These are phyloP conservation scores for Symphodus melops DNA, from an alignment of 2,113 vertebrate genomes.

Conservation along the genomic window DNA sequence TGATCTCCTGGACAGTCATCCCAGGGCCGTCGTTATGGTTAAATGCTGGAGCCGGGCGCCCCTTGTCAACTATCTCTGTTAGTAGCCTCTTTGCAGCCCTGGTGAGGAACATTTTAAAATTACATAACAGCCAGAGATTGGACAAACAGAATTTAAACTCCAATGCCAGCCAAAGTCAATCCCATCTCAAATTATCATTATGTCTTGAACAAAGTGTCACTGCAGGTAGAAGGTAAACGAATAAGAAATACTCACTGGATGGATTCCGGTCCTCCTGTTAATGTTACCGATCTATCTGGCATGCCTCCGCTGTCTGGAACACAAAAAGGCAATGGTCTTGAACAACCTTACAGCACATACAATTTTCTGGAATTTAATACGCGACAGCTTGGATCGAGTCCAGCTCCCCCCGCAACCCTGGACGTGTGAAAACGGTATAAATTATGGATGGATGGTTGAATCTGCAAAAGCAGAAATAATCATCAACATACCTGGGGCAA, in stretches of 20 bases:
- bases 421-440: too few relatives aligned
- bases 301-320: constrained; percentile 94
- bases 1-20: constrained; percentile 97
- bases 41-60: constrained; percentile 94
- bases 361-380: too few relatives aligned
- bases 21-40: constrained; percentile 95
- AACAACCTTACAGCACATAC: not conserved
- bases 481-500: constrained; percentile 90
- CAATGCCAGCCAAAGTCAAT: too few relatives aligned
- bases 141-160: too few relatives aligned
- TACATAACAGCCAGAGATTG: not conserved
- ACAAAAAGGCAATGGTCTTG: not conserved
- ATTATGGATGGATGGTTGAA: too few relatives aligned
- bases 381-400: too few relatives aligned
- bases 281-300: constrained; percentile 95
- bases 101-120: not conserved
- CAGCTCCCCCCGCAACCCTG: too few relatives aligned
- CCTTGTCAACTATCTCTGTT: constrained; percentile 97
- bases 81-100: constrained; percentile 94
- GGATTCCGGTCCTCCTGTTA: constrained; percentile 94
- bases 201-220: too few relatives aligned
- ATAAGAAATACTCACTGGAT: constrained; percentile 89
- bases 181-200: too few relatives aligned
- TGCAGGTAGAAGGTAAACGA: too few relatives aligned
- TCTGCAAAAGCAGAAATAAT: not conserved